Evolutionary conservation across 2,797 vertebrate species (phyloP).

Genomic region (Pangasius sanitwongsei): DNA sequence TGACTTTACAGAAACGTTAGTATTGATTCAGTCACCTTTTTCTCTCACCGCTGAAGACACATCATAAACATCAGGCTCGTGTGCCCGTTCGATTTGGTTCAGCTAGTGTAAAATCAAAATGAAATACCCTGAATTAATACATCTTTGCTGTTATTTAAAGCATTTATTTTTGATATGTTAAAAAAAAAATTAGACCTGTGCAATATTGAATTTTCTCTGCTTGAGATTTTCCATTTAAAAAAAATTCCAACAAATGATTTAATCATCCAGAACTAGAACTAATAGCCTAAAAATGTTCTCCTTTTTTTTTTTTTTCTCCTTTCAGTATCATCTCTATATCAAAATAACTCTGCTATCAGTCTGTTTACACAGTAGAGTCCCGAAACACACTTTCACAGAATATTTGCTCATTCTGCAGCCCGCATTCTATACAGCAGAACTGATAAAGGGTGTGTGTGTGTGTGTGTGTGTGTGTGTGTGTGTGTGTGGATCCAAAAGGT

Average conservation of each 20-base stretch:
- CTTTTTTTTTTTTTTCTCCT: not conserved
- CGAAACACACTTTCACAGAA: not conserved
- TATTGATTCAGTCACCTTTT: not conserved
- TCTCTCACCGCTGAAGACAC: not conserved
- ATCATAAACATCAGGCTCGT: not conserved
- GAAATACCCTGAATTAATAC: not conserved
- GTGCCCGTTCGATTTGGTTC: not conserved
- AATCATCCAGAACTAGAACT: not conserved
- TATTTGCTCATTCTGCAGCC: conserved; percentile 20
- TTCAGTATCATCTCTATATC: not conserved
- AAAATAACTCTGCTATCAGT: conserved; percentile 11
- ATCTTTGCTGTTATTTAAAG: not conserved
- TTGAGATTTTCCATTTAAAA: not conserved
- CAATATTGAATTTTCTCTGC: not conserved
- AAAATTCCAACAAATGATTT: not conserved
- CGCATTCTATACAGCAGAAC: conserved; percentile 27
- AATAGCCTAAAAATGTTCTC: not conserved
- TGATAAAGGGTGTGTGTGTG: conserved; percentile 36
- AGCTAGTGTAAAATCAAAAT: not conserved
- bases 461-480: conserved; percentile 8
- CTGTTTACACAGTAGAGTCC: not conserved
- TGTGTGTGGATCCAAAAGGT: conserved; percentile 40
- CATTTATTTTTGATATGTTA: not conserved
- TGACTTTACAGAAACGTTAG: not conserved
- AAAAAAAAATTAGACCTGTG: not conserved